Base-by-base conservation (phyloP, 1,140 invertebrate species). In the Drosophila grimshawi region DNA sequence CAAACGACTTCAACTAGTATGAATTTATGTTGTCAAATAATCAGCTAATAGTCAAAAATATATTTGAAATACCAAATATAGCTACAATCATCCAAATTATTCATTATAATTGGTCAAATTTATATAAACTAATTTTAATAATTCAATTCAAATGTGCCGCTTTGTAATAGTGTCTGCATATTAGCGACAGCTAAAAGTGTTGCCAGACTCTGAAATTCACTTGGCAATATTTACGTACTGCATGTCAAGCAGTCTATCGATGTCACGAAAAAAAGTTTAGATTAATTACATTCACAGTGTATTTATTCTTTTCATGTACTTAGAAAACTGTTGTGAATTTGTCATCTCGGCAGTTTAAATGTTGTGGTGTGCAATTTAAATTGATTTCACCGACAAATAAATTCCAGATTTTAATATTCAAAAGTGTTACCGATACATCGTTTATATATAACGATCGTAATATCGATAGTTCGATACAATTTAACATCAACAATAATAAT, bases 401-500 rank as follows among this genome's bases (percentile, higher is more conserved):
- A 3, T 41, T 41, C 39, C 8, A 2, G 19, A 19, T 3, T 3
- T 43, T n/a, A 43, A 43, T 43, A 19, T 7, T 19, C 3, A 37
- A 53, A n/a, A 30, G 5, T 39, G 33, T 19, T 27, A 27, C 29
- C 39, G 37, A n/a, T 30, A 43, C 11, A 3, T 30, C 8, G 27
- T 7, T 48, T 3, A 4, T 2, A 11, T n/a, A n/a, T n/a, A n/a
- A n/a, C n/a, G n/a, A n/a, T 35, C 35, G 0, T 46, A 33, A 35
- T 48, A 59, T 67, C 64, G 64, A 67, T 59, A 39, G 27, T 29
- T 59, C 64, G 64, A 67, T 67, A 57, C 6, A 11, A 39, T 48
- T 29, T 29, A 73, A 55, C 41, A 73, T 73, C 70, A 73, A 73
- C 63, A 67, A 67, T 48, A 67, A 45, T 48, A 59, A 37, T 57